Conservation (phyloP, 2,113 vertebrate genomes). For the Camelus dromedarius region DNA sequence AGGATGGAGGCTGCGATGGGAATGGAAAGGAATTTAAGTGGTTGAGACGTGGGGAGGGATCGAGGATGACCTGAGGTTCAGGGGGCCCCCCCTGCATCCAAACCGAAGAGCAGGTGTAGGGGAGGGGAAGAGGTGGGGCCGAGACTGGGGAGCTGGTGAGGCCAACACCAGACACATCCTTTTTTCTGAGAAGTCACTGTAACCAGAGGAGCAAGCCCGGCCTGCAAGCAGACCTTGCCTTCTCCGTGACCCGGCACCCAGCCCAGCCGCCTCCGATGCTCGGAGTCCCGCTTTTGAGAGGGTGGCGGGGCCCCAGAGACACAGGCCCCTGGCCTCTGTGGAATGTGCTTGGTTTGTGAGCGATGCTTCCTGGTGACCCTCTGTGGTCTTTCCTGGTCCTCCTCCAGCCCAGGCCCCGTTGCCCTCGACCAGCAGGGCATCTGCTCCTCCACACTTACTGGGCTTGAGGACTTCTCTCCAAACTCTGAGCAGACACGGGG, state of each 20-base stretch:
- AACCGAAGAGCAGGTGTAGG: not conserved
- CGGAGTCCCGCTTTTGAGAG: not conserved
- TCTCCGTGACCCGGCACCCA: too few species aligned
- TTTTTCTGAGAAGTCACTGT: not conserved
- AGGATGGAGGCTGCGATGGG: not conserved
- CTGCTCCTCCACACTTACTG: not conserved
- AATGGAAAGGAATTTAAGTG: not conserved
- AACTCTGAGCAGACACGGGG: not conserved
- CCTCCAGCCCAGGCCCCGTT: not conserved
- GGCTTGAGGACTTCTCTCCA: not conserved
- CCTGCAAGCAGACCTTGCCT: fast-evolving
- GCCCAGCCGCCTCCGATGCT: too few species aligned
- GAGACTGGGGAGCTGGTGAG: not conserved
- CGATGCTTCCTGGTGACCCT: too few species aligned
- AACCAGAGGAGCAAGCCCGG: not conserved
- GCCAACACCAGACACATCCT: not conserved
- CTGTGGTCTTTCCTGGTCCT: not conserved
- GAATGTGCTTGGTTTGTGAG: not conserved
- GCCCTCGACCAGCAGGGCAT: fast-evolving
- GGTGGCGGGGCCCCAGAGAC: fast-evolving
- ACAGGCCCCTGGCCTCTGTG: not conserved
- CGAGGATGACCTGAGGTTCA: not conserved
- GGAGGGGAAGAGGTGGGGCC: too few species aligned
- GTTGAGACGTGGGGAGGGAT: not conserved
- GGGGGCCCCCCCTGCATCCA: not conserved